These are phyloP conservation scores for Tragelaphus scriptus DNA, from an alignment of 2,113 vertebrate species.

Conservation along the genomic window DNA sequence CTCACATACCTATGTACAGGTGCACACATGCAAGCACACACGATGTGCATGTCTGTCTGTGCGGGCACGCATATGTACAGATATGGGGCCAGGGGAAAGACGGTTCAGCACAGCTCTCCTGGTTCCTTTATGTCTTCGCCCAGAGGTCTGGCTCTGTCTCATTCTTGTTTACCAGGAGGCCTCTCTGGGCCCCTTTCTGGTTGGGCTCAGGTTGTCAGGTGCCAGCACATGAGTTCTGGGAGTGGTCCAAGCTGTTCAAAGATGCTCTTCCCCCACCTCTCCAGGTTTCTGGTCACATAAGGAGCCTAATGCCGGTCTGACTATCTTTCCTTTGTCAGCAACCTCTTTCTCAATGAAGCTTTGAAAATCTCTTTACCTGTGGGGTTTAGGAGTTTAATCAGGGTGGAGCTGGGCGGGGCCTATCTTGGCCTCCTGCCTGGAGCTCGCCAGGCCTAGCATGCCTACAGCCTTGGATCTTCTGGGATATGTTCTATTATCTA, in stretches of 20 bases:
- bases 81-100: no score
- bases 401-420: neutral
- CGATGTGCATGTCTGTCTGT: neutral
- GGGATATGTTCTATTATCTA: no score
- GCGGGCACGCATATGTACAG: rapidly evolving
- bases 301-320: neutral
- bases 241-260: neutral
- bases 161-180: neutral
- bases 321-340: neutral
- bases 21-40: no score
- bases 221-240: neutral
- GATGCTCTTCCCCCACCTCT: neutral
- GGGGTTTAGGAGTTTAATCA: neutral
- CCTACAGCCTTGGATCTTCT: neutral
- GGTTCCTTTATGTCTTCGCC: no score
- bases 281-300: neutral
- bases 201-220: neutral
- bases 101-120: neutral
- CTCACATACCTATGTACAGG: neutral
- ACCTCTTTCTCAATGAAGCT: neutral
- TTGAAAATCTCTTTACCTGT: neutral
- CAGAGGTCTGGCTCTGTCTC: neutral
- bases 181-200: neutral
- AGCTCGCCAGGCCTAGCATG: rapidly evolving
- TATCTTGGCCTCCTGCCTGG: neutral